A percentile compares a stretch with the other conserved stretches of the same genome.
Evolutionary conservation across 2,797 vertebrate species (phyloP).

Genomic region (Clarias platycephalus): DNA sequence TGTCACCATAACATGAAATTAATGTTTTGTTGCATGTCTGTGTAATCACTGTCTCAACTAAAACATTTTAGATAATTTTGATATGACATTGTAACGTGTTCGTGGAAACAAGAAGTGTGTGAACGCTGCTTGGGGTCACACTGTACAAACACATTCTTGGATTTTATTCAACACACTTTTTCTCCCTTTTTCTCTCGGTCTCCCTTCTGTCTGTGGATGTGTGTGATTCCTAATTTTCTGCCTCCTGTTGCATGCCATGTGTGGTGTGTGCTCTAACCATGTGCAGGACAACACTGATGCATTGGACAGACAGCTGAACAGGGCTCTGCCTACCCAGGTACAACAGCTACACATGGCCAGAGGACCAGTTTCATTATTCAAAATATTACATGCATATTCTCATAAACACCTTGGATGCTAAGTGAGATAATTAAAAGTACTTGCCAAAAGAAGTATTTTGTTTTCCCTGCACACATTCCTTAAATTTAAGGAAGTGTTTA

Average conservation of each 20-base stretch:
- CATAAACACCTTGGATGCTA: not conserved
- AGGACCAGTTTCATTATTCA: not conserved
- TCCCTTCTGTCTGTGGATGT: slow-evolving; percentile 46
- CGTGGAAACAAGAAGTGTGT: not conserved
- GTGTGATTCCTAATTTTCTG: slow-evolving; percentile 79
- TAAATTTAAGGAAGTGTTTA: not conserved
- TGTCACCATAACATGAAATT: not conserved
- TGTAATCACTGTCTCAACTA: not conserved
- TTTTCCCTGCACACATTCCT: not conserved
- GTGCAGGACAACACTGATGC: slow-evolving; percentile 99
- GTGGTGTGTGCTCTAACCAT: slow-evolving; percentile 88
- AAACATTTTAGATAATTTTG: not conserved
- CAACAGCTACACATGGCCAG: slow-evolving; percentile 61
- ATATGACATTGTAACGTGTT: not conserved
- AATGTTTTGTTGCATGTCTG: slow-evolving; percentile 1
- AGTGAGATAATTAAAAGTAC: not conserved
- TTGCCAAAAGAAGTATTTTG: not conserved
- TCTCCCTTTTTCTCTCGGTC: not conserved
- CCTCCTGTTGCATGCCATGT: slow-evolving; percentile 80
- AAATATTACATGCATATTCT: not conserved
- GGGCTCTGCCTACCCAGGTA: slow-evolving; percentile 96
- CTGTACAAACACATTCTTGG: slow-evolving; percentile 59
- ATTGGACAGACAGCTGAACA: slow-evolving; percentile 96
- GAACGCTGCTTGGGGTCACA: slow-evolving; percentile 34
- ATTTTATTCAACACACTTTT: not conserved